Percentiles rank a stretch among this genome's conserved stretches.
These are phyloP conservation scores for Nesometra sesokonis DNA, from an alignment of 35 echinoderm and acorn worm species.

Conservation along the genomic window DNA sequence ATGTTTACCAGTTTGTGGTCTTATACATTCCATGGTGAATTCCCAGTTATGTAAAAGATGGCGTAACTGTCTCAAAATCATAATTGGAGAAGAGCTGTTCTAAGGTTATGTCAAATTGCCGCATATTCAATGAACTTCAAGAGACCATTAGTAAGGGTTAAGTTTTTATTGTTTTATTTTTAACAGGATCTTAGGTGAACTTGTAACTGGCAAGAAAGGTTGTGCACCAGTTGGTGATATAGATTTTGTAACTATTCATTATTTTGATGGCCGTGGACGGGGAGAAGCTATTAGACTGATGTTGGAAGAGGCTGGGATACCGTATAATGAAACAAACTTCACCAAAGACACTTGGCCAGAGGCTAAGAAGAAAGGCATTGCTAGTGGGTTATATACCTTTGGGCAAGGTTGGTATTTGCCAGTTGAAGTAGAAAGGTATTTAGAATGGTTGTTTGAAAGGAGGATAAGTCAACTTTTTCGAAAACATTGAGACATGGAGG, in stretches of 20 bases:
- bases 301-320: slow-evolving; percentile 64
- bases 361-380: slow-evolving; percentile 68
- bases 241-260: slow-evolving; percentile 76
- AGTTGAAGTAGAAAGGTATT: background rate
- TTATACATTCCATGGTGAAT: too few species aligned
- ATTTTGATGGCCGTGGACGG: slow-evolving; percentile 71
- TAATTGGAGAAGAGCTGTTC: too few species aligned
- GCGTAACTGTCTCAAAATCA: too few species aligned
- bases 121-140: too few species aligned
- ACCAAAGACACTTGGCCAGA: slow-evolving; percentile 72
- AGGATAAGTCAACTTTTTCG: too few species aligned
- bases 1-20: too few species aligned
- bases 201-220: slow-evolving; percentile 72
- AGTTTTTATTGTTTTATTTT: background rate
- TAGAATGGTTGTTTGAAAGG: too few species aligned
- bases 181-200: slow-evolving; percentile 47
- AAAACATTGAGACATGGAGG: too few species aligned
- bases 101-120: too few species aligned
- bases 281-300: slow-evolving; percentile 76
- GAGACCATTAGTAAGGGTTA: too few species aligned
- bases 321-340: slow-evolving; percentile 67
- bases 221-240: slow-evolving; percentile 53
- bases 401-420: slow-evolving; percentile 68
- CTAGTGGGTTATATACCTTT: slow-evolving; percentile 61
- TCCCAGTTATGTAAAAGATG: too few species aligned